These are phyloP conservation scores for Montipora foliosa DNA, from an alignment of 64 coral and sea anemone genomes.

Conservation along the genomic window DNA sequence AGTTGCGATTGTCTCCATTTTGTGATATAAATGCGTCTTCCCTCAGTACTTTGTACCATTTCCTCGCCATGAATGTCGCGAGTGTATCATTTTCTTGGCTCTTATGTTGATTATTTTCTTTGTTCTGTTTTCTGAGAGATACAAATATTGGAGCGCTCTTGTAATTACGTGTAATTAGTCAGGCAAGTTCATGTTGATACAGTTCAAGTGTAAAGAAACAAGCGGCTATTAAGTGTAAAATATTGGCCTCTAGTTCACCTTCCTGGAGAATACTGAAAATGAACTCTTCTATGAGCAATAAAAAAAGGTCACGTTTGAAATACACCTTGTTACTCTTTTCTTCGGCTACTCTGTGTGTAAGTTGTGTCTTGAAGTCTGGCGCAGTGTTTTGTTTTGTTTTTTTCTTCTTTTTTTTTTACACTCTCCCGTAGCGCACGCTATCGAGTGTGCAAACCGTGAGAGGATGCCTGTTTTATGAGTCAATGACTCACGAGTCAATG, in stretches of 20 bases:
- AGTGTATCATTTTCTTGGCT: neutral
- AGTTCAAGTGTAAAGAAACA: neutral
- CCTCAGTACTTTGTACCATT: neutral
- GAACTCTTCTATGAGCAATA: too few species aligned
- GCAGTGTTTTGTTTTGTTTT: too few species aligned
- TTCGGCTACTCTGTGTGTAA: too few species aligned
- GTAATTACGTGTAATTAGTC: too few species aligned
- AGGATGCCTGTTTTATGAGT: too few species aligned
- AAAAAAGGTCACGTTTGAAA: neutral
- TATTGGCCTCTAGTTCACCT: neutral
- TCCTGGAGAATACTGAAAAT: too few species aligned
- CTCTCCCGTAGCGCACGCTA: too few species aligned
- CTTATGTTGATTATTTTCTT: neutral
- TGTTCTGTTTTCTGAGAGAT: neutral
- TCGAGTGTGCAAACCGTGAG: too few species aligned
- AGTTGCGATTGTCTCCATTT: neutral
- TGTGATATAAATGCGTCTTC: neutral
- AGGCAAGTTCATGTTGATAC: neutral
- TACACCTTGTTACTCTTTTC: too few species aligned
- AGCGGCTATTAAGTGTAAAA: neutral
- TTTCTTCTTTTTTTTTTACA: too few species aligned
- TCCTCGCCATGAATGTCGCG: neutral
- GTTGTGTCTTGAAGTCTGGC: too few species aligned
- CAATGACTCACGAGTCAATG: too few species aligned
- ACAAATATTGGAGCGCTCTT: neutral